Evolutionary conservation across 2,113 vertebrate species (phyloP).

Genomic region (Papio anubis): DNA sequence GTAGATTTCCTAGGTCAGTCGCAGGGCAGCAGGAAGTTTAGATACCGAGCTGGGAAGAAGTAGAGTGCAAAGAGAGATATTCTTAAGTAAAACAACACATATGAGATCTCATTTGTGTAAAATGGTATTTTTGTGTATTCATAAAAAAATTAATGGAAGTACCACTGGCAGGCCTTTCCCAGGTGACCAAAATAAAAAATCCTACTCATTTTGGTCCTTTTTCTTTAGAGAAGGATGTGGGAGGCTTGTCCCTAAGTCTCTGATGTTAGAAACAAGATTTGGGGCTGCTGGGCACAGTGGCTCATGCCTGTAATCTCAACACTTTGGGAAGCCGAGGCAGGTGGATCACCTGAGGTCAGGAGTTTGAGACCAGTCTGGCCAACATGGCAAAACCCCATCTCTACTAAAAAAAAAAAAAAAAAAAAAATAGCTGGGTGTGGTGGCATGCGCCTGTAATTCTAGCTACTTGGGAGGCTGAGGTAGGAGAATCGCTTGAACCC

Average conservation of each 20-base stretch:
- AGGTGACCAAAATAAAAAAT: background rate
- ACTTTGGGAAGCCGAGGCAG: too few relatives aligned
- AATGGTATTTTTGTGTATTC: background rate
- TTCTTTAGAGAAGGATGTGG: background rate
- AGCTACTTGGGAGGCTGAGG: too few relatives aligned
- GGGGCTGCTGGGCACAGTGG: too few relatives aligned
- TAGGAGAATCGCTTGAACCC: too few relatives aligned
- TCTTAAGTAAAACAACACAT: background rate
- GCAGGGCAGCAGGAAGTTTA: background rate
- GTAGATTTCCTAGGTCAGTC: background rate
- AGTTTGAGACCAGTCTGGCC: too few relatives aligned
- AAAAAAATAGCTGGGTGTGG: too few relatives aligned
- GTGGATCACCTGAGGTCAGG: too few relatives aligned
- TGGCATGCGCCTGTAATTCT: too few relatives aligned
- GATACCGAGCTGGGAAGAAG: background rate
- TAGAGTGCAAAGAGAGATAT: background rate
- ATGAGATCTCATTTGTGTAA: background rate
- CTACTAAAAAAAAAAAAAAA: too few relatives aligned
- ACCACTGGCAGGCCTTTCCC: background rate
- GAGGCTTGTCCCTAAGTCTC: background rate
- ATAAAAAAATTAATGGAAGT: background rate
- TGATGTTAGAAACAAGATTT: background rate
- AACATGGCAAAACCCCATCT: too few relatives aligned
- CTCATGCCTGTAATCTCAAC: too few relatives aligned
- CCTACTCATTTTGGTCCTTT: background rate